These are phyloP conservation scores for Polypterus senegalus DNA, from an alignment of 2,113 vertebrate genomes.

Conservation along the genomic window DNA sequence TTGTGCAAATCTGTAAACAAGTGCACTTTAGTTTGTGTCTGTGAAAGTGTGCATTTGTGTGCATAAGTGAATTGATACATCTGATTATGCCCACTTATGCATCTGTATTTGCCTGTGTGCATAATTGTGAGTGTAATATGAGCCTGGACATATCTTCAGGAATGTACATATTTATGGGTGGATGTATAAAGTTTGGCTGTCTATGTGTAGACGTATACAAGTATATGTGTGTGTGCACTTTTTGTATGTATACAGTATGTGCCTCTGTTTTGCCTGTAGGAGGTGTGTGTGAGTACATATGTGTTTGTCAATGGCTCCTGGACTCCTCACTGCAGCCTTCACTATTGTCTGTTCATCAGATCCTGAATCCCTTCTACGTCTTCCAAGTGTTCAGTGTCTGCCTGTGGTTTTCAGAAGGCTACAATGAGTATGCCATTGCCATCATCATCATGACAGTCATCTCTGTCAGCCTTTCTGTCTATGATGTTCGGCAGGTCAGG, in stretches of 20 bases:
- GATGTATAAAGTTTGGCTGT: neutral
- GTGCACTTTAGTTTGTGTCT: too few relatives aligned
- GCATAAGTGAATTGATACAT: too few relatives aligned
- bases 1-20: too few relatives aligned
- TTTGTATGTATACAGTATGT: neutral
- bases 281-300: neutral
- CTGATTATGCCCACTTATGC: too few relatives aligned
- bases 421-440: slow-evolving; percentile 52
- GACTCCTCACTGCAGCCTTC: neutral
- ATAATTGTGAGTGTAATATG: too few relatives aligned
- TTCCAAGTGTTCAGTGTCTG: slow-evolving; percentile 66
- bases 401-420: slow-evolving; percentile 61
- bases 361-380: slow-evolving; percentile 61
- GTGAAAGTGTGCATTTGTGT: too few relatives aligned
- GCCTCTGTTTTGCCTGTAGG: neutral
- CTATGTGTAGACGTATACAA: neutral
- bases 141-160: too few relatives aligned
- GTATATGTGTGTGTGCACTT: slow-evolving; percentile 10
- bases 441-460: slow-evolving; percentile 60
- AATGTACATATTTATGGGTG: too few relatives aligned
- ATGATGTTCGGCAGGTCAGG: slow-evolving; percentile 58
- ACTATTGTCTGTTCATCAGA: slow-evolving; percentile 38
- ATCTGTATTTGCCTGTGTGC: too few relatives aligned
- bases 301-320: slow-evolving; percentile 1
- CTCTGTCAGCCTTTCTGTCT: slow-evolving; percentile 49